Conservation (phyloP, 2,797 vertebrate species). For the Trematomus bernacchii region DNA sequence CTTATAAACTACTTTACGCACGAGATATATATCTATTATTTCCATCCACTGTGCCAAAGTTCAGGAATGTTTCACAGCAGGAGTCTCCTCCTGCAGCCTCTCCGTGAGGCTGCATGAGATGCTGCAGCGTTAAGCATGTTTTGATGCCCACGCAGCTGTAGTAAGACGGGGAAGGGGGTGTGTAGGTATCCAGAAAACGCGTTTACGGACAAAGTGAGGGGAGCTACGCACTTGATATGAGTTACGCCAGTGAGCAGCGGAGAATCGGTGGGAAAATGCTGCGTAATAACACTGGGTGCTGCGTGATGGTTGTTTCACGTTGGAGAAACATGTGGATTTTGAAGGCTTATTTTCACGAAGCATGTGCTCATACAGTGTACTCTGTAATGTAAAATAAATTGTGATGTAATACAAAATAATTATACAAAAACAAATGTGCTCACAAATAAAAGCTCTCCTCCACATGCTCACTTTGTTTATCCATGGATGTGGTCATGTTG, state of each 20-base stretch:
- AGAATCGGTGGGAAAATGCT: slow-evolving; percentile 52
- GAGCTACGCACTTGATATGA: slow-evolving; percentile 81
- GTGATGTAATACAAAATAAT: no score
- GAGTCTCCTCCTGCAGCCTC: slow-evolving; percentile 20
- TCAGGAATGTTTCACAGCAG: slow-evolving; percentile 18
- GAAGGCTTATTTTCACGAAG: background rate
- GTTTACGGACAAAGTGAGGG: slow-evolving; percentile 30
- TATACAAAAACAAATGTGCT: no score
- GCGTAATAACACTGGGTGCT: slow-evolving; percentile 63
- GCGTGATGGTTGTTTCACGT: slow-evolving; percentile 31
- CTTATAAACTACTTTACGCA: slow-evolving; percentile 24
- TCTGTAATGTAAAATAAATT: no score
- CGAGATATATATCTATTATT: background rate
- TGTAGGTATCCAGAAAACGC: slow-evolving; percentile 42
- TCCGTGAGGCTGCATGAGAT: slow-evolving; percentile 22
- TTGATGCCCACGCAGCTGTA: slow-evolving; percentile 71
- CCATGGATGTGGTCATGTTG: background rate
- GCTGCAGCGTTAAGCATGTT: slow-evolving; percentile 56
- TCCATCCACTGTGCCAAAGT: slow-evolving; percentile 48
- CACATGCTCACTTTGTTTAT: background rate
- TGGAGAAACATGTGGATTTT: background rate
- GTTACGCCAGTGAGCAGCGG: slow-evolving; percentile 47
- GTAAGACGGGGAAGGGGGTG: slow-evolving; percentile 68
- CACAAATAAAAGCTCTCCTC: no score
- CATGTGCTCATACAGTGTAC: background rate